Evolutionary conservation across 1,140 invertebrate species (phyloP).

Genomic region (Lysiphlebus fabarum): DNA sequence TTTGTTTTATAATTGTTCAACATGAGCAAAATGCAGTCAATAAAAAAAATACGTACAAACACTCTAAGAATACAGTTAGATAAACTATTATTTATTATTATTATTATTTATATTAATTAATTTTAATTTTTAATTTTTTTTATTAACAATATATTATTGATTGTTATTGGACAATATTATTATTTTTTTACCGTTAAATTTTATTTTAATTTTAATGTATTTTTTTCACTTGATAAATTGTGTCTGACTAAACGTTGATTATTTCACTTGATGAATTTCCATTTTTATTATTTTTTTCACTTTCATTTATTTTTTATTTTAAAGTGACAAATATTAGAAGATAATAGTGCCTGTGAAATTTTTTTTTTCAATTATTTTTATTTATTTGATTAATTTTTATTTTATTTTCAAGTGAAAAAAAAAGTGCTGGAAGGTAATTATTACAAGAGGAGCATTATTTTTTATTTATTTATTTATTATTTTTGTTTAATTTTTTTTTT

Average conservation of each 20-base stretch:
- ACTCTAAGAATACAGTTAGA: constrained; percentile 33
- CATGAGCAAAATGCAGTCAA: constrained; percentile 41
- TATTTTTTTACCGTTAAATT: too few relatives aligned
- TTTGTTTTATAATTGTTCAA: constrained; percentile 28
- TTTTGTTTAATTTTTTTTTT: constrained; percentile 12
- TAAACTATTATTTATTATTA: constrained; percentile 19
- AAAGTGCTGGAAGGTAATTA: constrained; percentile 14
- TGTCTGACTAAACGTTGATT: not conserved
- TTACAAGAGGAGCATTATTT: constrained; percentile 13
- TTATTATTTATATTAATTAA: constrained; percentile 17
- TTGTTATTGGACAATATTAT: not conserved
- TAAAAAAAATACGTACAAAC: constrained; percentile 40
- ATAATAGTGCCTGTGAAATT: not conserved
- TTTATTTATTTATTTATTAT: not conserved
- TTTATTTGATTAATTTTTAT: not conserved
- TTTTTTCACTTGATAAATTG: not conserved
- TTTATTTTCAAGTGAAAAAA: constrained; percentile 6
- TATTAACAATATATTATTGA: not conserved
- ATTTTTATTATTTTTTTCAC: not conserved
- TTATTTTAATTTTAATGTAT: too few relatives aligned
- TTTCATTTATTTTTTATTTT: too few relatives aligned
- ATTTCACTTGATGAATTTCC: not conserved
- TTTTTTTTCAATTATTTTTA: not conserved
- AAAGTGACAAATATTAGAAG: too few relatives aligned
- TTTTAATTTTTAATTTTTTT: not conserved